phyloP scores from a whole-genome alignment of 2,797 vertebrate species.

The Babyrousa celebensis region DNA sequence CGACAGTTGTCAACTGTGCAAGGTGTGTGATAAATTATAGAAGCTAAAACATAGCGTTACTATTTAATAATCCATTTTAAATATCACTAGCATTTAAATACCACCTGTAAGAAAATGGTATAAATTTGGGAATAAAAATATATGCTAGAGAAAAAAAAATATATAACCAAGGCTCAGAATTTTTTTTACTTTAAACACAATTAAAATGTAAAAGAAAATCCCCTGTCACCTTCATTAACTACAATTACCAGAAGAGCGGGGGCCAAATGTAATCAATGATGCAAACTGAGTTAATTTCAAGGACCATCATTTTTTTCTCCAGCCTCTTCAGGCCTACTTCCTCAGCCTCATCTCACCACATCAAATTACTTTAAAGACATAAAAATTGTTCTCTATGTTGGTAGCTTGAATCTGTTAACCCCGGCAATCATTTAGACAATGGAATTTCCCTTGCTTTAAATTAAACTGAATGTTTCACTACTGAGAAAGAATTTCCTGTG shows the following conservation, averaged over 20 bases:
- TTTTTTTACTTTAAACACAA: conserved; percentile 13
- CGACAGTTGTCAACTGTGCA: conserved; percentile 58
- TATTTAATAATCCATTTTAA: conserved; percentile 70
- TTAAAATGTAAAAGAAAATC: background rate
- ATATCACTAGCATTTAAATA: conserved; percentile 39
- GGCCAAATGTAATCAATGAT: background rate
- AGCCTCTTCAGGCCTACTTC: too few species aligned
- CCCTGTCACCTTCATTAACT: background rate
- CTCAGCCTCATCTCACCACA: background rate
- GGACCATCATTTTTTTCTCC: rapidly evolving
- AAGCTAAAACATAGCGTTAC: background rate
- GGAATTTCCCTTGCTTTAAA: conserved; percentile 20
- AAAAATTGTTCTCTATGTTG: background rate
- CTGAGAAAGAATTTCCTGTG: conserved; percentile 45
- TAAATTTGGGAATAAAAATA: conserved; percentile 20
- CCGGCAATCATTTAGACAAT: background rate
- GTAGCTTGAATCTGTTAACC: background rate
- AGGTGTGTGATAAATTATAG: conserved; percentile 58
- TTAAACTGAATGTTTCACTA: background rate
- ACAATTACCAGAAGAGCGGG: background rate
- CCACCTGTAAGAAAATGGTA: conserved; percentile 7
- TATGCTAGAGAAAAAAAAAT: background rate
- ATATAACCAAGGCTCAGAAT: background rate
- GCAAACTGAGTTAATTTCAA: background rate
- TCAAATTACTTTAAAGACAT: background rate